phyloP scores from a whole-genome alignment of 2,113 vertebrate genomes.

The crab-eating macaque (Macaca fascicularis) region DNA sequence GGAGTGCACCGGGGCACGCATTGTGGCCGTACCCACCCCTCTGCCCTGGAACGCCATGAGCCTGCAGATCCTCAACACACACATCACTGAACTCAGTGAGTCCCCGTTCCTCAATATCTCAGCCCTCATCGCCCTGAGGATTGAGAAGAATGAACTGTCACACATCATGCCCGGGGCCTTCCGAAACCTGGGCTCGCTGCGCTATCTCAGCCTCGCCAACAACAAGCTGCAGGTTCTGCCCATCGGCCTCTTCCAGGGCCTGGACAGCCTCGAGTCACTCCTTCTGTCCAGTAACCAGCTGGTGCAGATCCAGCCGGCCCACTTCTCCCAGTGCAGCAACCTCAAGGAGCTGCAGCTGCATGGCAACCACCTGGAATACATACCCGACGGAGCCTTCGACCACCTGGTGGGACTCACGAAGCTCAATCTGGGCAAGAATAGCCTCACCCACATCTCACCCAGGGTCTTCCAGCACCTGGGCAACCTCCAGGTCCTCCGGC shows the following conservation, averaged over 20 bases:
- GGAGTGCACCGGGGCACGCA: slow-evolving; percentile 79
- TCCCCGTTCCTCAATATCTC: slow-evolving; percentile 83
- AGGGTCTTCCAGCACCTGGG: slow-evolving; percentile 86
- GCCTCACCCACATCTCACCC: slow-evolving; percentile 82
- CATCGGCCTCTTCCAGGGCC: slow-evolving; percentile 82
- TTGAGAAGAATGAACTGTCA: slow-evolving; percentile 85
- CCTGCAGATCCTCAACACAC: slow-evolving; percentile 86
- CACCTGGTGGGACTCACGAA: slow-evolving; percentile 85
- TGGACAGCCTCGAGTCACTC: slow-evolving; percentile 92
- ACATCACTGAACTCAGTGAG: slow-evolving; percentile 75
- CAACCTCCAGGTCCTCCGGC: slow-evolving; percentile 86
- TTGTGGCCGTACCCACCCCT: slow-evolving; percentile 79
- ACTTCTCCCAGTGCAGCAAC: slow-evolving; percentile 82
- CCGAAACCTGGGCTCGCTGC: slow-evolving; percentile 81
- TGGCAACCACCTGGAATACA: slow-evolving; percentile 81
- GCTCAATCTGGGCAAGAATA: slow-evolving; percentile 90
- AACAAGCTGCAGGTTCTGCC: slow-evolving; percentile 87
- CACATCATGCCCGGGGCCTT: slow-evolving; percentile 82
- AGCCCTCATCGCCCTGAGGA: slow-evolving; percentile 83
- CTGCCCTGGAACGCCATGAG: slow-evolving; percentile 84
- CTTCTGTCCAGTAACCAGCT: slow-evolving; percentile 89
- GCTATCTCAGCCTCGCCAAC: slow-evolving; percentile 87
- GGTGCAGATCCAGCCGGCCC: slow-evolving; percentile 79
- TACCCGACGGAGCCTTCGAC: slow-evolving; percentile 87
- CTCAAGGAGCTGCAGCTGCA: slow-evolving; percentile 86